Conservation (phyloP, 1,140 invertebrate species). For the Zaprionus vittiger region DNA sequence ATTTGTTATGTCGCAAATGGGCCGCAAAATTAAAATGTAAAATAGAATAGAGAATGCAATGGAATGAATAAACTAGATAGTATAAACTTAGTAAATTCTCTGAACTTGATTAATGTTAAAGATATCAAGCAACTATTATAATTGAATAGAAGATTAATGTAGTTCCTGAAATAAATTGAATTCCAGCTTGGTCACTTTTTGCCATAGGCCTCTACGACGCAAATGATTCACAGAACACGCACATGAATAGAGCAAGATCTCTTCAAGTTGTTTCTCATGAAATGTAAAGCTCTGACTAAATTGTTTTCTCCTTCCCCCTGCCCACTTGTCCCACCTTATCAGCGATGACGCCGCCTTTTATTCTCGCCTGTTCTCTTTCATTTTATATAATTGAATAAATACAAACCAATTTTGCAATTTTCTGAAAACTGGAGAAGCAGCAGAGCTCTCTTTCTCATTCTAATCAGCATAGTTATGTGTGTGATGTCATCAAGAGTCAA, state of each 20-base stretch:
- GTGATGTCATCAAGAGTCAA: conserved; percentile 57
- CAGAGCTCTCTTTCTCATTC: too few relatives aligned
- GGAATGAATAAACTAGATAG: background rate
- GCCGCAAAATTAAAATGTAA: background rate
- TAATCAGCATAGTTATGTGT: conserved; percentile 35
- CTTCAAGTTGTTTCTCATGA: background rate
- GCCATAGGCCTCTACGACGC: background rate
- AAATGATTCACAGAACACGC: conserved; percentile 1
- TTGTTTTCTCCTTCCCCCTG: background rate
- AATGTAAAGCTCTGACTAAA: background rate
- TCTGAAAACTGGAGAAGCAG: background rate
- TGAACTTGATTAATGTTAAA: background rate
- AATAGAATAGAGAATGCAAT: background rate
- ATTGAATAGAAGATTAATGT: background rate
- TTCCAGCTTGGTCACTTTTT: background rate
- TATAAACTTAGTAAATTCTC: background rate
- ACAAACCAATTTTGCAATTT: conserved; percentile 10
- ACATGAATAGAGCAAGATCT: background rate
- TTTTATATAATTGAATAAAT: conserved; percentile 16
- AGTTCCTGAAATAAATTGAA: background rate
- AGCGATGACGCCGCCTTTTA: background rate
- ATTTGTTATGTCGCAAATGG: background rate
- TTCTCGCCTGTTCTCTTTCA: background rate
- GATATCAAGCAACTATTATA: background rate
- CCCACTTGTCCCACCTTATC: background rate